Conservation (phyloP, 1,140 invertebrate genomes). For the Charaxes varanes region DNA sequence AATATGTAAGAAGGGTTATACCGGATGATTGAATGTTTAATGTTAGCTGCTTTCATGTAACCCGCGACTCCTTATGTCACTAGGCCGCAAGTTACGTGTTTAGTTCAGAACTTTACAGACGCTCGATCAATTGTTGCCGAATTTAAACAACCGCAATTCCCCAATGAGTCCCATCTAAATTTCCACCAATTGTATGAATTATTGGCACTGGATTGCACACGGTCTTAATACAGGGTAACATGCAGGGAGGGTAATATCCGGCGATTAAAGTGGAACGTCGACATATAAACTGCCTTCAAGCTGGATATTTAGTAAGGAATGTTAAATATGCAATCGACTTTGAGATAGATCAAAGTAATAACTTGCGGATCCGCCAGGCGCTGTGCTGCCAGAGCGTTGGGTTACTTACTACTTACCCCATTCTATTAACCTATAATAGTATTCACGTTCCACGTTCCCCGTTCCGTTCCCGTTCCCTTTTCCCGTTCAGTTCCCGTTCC, state of each 20-base stretch:
- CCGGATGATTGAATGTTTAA: constrained; percentile 17
- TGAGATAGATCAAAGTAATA: too few relatives aligned
- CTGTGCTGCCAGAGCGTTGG: too few relatives aligned
- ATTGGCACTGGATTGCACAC: constrained; percentile 26
- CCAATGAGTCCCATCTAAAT: constrained; percentile 25
- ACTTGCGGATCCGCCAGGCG: too few relatives aligned
- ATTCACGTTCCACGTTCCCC: too few relatives aligned
- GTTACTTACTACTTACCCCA: too few relatives aligned
- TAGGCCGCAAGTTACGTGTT: constrained; percentile 37
- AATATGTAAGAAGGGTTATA: constrained; percentile 14
- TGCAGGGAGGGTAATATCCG: constrained; percentile 17
- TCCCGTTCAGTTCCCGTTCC: too few relatives aligned
- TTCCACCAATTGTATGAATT: constrained; percentile 29
- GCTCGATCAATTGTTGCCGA: constrained; percentile 34
- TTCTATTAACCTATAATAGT: too few relatives aligned
- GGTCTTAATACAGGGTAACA: constrained; percentile 23
- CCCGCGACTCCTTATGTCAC: constrained; percentile 25
- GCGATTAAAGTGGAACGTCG: constrained; percentile 17
- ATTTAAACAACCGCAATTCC: constrained; percentile 31
- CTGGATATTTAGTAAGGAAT: too few relatives aligned
- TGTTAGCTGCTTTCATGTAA: too few relatives aligned
- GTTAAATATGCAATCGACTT: too few relatives aligned
- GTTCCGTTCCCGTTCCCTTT: too few relatives aligned
- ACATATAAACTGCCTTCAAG: constrained; percentile 3
- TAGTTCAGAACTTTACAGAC: constrained; percentile 55